Base-by-base conservation (phyloP, 2,888 invertebrate genomes). In the Elysia crispata region DNA sequence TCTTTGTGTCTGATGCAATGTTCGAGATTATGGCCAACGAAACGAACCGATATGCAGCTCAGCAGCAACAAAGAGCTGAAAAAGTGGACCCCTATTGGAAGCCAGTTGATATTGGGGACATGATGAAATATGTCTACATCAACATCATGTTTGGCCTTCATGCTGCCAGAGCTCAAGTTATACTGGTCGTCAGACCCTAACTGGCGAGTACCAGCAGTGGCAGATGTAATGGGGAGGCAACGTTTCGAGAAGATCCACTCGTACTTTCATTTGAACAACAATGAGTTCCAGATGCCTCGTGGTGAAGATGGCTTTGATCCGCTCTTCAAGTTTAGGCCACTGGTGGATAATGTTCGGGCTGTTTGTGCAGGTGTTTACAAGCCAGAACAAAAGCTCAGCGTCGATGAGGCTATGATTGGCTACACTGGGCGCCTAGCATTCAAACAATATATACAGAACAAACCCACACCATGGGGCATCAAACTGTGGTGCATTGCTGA, bases 381-480 rank as follows among this genome's bases (percentile, higher is more conserved):
- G 25, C 69, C 79, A n/a, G 62, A 62, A 13, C 54, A 0, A 1
- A 31, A 67, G 18, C 31, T 79, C 18, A 60, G 57, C 31, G 62
- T 79, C 33, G 75, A 75, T 75, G 75, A 75, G 28, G 75, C 79
- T 23, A 75, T 75, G 75, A n/a, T 75, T 8, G 64, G 64, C 15
- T 79, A n/a, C n/a, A n/a, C n/a, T n/a, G n/a, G 41, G 5, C 41
- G 80, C 15, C 75, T 76, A 6, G 18, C 6, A 20, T 62, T 75
- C 31, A 75, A 75, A 33, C 83, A 83, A 60, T 83, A 82, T 41
- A 33, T 76, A 31, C 74, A 77, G 23, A 57, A 15, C 8, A 77
- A 79, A 70, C 82, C 79, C n/a, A 81, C 76, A 18, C 78, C 80
- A n/a, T 81, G 81, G 79, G 82, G 82, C 8, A 76, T 83, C 18